Evolutionary conservation across 2,888 invertebrate genomes (phyloP), one percentile per base, ranked within the genome.

Genomic region (Pammene aurita): DNA sequence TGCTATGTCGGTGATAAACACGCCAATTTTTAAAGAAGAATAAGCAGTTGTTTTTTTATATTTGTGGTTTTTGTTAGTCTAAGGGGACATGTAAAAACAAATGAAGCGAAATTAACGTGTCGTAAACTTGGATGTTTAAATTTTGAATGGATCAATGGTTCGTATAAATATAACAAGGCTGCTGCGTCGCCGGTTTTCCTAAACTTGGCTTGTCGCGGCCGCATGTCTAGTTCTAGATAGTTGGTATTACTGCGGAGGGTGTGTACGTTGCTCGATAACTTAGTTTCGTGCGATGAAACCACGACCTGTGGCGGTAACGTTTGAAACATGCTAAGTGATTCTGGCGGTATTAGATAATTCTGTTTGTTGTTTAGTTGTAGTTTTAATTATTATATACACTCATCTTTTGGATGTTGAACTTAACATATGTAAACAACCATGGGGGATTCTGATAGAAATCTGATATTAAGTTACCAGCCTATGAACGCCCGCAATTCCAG

Each of bases 261-360:
- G 2, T 26, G 50, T 61, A 41, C 50, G 62, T 41, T 26, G 41
- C 41, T 50, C 61, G 35, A 50, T 62, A 62, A 62, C 50, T 62
- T 62, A 18, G 62, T 62, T 62, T 38, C 50, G 18, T 14, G 16
- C 46, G 60, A 50, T 52, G 57, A 57, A 62, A 62, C 62, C 62
- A 18, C 62, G 62, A 62, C 62, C 62, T 52, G 38, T 50, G 11
- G 62, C 62, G 62, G 50, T 52, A 41, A 52, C 50, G 62, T 62
- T 62, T 62, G 50, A 62, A 62, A 62, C 62, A 50, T 16, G 18
- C 62, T 62, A 62, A 62, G 62, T 50, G 62, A 41, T 62, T 62
- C 50, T 41, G 62, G 41, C 62, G 62, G 50, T 50, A 41, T 50
- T 50, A 50, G 62, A 52, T 62, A 41, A 62, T 52, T 62, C 41